A percentile compares a stretch with the other conserved stretches of the same genome.
These are phyloP conservation scores for Torymus aiolomorphi DNA, from an alignment of 2,888 invertebrate genomes.

Conservation along the genomic window DNA sequence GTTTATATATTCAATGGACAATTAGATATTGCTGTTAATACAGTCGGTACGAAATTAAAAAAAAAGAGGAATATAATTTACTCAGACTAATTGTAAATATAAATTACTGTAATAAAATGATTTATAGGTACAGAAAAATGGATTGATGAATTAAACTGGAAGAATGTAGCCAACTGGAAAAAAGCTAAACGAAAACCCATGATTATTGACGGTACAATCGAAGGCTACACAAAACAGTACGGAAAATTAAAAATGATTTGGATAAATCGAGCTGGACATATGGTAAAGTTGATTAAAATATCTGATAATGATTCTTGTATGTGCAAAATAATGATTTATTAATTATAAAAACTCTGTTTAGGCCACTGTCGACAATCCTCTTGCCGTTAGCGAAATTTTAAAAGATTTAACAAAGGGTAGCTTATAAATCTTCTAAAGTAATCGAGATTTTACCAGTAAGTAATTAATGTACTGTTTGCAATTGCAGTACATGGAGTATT, in stretches of 20 bases:
- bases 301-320: neutral
- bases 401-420: no score
- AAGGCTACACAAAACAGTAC: constrained; percentile 84
- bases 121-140: constrained; percentile 74
- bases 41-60: constrained; percentile 78
- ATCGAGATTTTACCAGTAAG: no score
- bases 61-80: constrained; percentile 64
- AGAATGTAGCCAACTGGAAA: constrained; percentile 79
- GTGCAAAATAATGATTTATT: no score
- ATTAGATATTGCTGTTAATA: constrained; percentile 89
- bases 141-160: constrained; percentile 85
- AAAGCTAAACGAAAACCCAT: constrained; percentile 78
- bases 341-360: no score
- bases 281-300: constrained; percentile 76
- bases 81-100: no score
- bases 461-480: no score
- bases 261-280: constrained; percentile 88
- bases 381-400: no score
- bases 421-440: no score
- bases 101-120: no score
- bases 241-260: constrained; percentile 86
- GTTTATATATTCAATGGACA: constrained; percentile 87
- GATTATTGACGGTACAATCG: constrained; percentile 80
- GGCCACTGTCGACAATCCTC: no score
- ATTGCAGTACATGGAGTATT: no score